Base-by-base conservation (phyloP, 2,797 vertebrate species). In the Amphiprion clarkii region DNA sequence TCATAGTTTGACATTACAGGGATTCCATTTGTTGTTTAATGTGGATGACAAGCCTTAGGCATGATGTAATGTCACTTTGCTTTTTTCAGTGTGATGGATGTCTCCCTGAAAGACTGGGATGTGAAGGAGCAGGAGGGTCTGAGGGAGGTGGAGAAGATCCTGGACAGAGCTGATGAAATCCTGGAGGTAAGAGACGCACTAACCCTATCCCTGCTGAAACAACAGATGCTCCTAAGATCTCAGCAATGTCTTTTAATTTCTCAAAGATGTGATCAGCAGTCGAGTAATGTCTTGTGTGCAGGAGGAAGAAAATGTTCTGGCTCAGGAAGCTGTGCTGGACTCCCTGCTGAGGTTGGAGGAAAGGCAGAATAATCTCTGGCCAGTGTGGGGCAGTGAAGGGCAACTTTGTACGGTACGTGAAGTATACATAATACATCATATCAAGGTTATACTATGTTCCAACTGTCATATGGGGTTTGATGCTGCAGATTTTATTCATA, bases 301-400 rank as follows among this genome's bases (percentile, higher is more conserved):
- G 95, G 94, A 93, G 70, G 95, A 96, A 74, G 95, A 96, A 65
- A 74, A 68, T 7, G 88, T 94, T 19, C 77, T 95, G 61, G 91
- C 70, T 61, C 94, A 95, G 80, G 93, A 95, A 63, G 83, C 85
- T 1, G 78, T 86, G 31, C 78, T 96, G 27, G 92, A 95, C 16
- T 84, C 71, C 17, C 81, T 95, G 17, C 58, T 95, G 67, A 80
- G 80, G 59, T 70, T 79, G 0, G 89, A 94, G 68, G 73, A 74
- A 4, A 10, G 42, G 2, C 29, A 65, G 42, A 40, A 68, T 66
- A 40, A 68, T 66, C 77, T 60, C 10, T 94, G 91, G 91, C 71
- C 74, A 0, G 16, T 54, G 21, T 93, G 92, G 90, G 82, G 76
- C 51, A 60, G 52, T 3, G 83, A 82, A 29, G 71, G 72, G 5